These are phyloP conservation scores for Sepiola atlantica DNA, from an alignment of 2,888 invertebrate species.

Conservation along the genomic window DNA sequence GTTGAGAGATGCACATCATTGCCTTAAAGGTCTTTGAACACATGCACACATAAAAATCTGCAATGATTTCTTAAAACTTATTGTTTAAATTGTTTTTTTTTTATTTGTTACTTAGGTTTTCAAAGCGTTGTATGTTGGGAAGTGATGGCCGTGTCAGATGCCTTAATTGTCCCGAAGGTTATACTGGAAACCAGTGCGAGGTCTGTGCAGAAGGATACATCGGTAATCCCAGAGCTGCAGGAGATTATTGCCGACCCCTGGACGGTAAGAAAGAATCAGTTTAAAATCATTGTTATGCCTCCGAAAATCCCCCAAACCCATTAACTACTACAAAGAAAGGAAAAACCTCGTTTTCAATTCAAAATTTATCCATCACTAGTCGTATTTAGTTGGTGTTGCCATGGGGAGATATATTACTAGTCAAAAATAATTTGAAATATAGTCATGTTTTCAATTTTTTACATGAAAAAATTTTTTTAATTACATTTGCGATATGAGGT, in stretches of 20 bases:
- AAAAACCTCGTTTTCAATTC: no score
- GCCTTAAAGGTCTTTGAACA: no score
- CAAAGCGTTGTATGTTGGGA: constrained; percentile 82
- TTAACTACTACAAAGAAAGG: no score
- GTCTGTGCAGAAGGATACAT: constrained; percentile 85
- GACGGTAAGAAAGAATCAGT: constrained; percentile 51
- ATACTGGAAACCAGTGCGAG: constrained; percentile 90
- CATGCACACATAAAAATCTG: no score
- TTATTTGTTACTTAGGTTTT: constrained; percentile 61
- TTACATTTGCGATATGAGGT: no score
- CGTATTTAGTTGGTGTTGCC: no score
- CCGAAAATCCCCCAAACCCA: neutral
- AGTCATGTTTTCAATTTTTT: no score
- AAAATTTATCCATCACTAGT: no score
- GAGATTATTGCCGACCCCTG: constrained; percentile 82
- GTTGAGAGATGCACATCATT: no score
- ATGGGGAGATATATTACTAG: no score
- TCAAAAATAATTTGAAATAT: no score
- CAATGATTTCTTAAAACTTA: neutral
- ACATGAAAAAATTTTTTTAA: no score
- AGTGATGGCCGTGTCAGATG: constrained; percentile 85
- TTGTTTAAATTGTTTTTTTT: neutral
- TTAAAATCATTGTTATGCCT: neutral
- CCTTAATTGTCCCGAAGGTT: constrained; percentile 85
- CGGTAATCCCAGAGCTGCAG: constrained; percentile 80